Conservation (phyloP, 2,797 vertebrate species). For the Avahi laniger region DNA sequence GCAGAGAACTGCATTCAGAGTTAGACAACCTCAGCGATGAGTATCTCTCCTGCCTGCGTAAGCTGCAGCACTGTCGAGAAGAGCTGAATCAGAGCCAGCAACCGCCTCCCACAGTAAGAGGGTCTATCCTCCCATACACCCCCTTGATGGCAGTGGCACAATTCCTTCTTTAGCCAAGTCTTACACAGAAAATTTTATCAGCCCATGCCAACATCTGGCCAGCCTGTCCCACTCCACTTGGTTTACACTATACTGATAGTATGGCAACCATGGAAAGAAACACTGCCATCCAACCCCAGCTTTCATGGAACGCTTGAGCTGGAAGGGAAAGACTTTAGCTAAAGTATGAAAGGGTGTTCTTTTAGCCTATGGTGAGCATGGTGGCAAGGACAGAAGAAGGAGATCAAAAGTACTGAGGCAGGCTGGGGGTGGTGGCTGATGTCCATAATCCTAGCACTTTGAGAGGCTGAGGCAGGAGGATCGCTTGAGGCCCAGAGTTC, state of each 20-base stretch:
- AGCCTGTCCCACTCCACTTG: not conserved
- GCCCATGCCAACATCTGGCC: not conserved
- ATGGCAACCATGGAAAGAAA: not conserved
- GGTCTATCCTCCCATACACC: not conserved
- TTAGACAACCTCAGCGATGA: conserved; percentile 90
- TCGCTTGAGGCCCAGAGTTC: not conserved
- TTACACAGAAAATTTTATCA: not conserved
- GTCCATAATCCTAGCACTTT: not conserved
- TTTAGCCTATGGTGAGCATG: not conserved
- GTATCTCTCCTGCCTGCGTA: conserved; percentile 89
- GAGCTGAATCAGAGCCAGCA: conserved; percentile 87
- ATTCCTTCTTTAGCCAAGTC: not conserved
- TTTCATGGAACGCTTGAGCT: not conserved
- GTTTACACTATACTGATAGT: not conserved
- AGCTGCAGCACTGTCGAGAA: conserved; percentile 90
- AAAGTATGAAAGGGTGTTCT: not conserved
- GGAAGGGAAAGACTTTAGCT: not conserved
- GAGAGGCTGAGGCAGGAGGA: not conserved
- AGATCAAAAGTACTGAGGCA: not conserved
- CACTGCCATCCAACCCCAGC: not conserved
- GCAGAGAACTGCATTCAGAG: conserved; percentile 88
- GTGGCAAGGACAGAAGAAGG: not conserved
- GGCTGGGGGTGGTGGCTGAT: not conserved
- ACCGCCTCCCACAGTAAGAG: conserved; percentile 74
- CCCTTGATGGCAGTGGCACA: not conserved